Percentiles rank a stretch among this genome's conserved stretches.
These are phyloP conservation scores for Lomographa bimaculata DNA, from an alignment of 2,888 invertebrate genomes.

Conservation along the genomic window DNA sequence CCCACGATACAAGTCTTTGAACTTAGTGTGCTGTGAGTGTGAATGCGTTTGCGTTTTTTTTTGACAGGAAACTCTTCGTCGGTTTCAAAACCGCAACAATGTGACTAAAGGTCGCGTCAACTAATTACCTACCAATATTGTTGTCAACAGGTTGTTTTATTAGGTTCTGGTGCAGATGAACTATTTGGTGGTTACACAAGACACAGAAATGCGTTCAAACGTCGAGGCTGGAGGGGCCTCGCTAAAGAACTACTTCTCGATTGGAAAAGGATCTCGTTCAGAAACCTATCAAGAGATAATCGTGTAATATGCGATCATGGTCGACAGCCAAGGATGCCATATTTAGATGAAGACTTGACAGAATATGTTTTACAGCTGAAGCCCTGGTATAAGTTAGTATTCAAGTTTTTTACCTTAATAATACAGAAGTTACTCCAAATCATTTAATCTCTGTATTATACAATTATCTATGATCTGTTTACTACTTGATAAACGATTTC, in stretches of 20 bases:
- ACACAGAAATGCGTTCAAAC: conserved; percentile 89
- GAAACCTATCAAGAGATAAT: conserved; percentile 98
- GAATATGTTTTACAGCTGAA: conserved; percentile 85
- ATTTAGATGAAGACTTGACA: conserved; percentile 88
- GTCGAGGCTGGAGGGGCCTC: conserved; percentile 81
- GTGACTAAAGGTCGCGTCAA: no score
- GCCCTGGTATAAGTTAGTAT: conserved; percentile 86
- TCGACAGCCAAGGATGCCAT: conserved; percentile 91
- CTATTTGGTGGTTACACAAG: conserved; percentile 97
- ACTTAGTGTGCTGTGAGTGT: no score
- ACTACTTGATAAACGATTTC: no score
- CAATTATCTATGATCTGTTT: no score
- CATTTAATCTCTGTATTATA: no score
- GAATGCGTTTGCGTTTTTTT: no score
- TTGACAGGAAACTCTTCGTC: no score
- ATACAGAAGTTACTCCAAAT: no score
- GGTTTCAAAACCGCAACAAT: no score
- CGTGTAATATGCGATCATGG: conserved; percentile 96
- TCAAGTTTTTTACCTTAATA: no score
- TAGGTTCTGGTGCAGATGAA: conserved; percentile 99
- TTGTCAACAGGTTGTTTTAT: conserved; percentile 86
- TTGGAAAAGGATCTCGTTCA: conserved; percentile 91
- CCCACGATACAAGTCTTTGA: no score
- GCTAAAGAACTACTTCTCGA: conserved; percentile 88
- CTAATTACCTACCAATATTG: no score